phyloP scores from a whole-genome alignment of 2,113 vertebrate genomes.

The Eleginops maclovinus region DNA sequence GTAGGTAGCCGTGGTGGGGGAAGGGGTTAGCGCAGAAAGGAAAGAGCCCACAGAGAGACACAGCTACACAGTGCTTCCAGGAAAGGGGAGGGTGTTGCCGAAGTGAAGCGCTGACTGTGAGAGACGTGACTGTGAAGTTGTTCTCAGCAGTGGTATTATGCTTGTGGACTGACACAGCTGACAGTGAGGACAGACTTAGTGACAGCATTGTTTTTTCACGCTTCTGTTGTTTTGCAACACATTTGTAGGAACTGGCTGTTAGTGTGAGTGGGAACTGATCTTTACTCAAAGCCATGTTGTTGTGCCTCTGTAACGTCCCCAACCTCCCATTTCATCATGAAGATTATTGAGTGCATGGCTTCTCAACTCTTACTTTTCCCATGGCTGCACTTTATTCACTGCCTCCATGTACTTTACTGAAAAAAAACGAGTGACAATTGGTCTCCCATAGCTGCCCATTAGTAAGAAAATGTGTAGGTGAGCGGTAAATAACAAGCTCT shows the following conservation, averaged over 20 bases:
- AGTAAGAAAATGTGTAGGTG: not conserved
- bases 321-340: not conserved
- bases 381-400: not conserved
- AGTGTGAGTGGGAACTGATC: not conserved
- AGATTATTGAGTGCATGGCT: not conserved
- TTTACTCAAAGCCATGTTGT: constrained; percentile 1
- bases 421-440: constrained; percentile 1
- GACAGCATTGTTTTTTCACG: constrained; percentile 34
- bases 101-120: constrained; percentile 44
- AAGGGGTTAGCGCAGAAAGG: constrained; percentile 30
- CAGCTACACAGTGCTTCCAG: constrained; percentile 21
- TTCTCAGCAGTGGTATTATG: constrained; percentile 38
- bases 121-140: constrained; percentile 55
- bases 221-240: constrained; percentile 39
- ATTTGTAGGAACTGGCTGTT: constrained; percentile 23
- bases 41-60: constrained; percentile 46
- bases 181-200: constrained; percentile 43
- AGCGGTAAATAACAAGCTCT: constrained; percentile 10
- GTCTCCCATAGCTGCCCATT: not conserved
- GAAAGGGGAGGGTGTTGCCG: constrained; percentile 38
- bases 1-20: constrained; percentile 17
- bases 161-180: constrained; percentile 37
- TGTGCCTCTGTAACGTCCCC: not conserved
- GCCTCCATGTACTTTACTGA: not conserved
- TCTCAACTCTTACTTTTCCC: not conserved